Evolutionary conservation across 2,797 vertebrate species (phyloP).

Genomic region (Agapornis canus): DNA sequence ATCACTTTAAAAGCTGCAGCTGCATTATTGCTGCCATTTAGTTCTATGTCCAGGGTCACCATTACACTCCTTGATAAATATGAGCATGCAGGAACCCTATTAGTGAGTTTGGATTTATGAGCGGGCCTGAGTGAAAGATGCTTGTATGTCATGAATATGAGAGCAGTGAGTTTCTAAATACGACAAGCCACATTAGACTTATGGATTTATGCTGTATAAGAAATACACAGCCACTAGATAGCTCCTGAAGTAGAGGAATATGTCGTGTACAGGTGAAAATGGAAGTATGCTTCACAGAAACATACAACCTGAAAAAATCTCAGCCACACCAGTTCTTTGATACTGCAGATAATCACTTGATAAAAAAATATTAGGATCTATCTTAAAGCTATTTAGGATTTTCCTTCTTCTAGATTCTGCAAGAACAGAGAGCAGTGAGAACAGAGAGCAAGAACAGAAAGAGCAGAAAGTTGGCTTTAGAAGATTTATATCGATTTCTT

Average conservation of each 20-base stretch:
- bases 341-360: not conserved
- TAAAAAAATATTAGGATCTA: not conserved
- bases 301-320: not conserved
- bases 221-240: not conserved
- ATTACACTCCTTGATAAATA: not conserved
- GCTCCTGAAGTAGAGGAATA: not conserved
- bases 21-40: not conserved
- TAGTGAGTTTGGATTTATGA: conserved; percentile 14
- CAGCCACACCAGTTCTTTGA: not conserved
- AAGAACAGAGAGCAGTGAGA: no score
- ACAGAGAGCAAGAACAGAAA: no score
- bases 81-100: not conserved
- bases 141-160: conserved; percentile 15
- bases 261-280: not conserved
- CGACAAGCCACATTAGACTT: not conserved
- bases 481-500: not conserved
- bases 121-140: not conserved
- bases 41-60: not conserved
- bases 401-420: not conserved
- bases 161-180: conserved; percentile 5
- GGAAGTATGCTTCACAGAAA: not conserved
- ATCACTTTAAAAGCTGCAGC: not conserved
- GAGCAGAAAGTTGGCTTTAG: not conserved
- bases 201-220: not conserved
- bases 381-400: not conserved